These are phyloP conservation scores for Limonius californicus DNA, from an alignment of 1,140 invertebrate genomes.

Conservation along the genomic window DNA sequence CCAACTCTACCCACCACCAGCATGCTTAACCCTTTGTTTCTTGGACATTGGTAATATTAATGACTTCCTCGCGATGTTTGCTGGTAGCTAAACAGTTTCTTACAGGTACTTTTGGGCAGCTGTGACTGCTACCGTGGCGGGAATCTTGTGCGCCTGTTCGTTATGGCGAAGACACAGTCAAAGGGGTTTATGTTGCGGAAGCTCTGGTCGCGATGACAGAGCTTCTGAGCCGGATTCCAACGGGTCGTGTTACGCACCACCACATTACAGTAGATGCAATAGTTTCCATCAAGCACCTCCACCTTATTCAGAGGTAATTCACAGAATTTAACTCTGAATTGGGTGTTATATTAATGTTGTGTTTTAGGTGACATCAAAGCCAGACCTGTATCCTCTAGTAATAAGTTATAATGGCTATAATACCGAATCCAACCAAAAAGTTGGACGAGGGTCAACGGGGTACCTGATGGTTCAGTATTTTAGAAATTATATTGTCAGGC, in stretches of 20 bases:
- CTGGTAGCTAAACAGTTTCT: too few species aligned
- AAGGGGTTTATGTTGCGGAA: conserved; percentile 50
- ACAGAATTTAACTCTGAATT: too few species aligned
- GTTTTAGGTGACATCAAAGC: conserved; percentile 74
- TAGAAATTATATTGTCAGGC: conserved; percentile 66
- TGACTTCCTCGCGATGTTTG: too few species aligned
- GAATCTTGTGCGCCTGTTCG: conserved; percentile 63
- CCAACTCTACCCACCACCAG: conserved; percentile 48
- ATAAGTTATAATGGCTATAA: conserved; percentile 65
- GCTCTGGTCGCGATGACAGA: conserved; percentile 44
- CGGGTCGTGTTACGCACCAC: conserved; percentile 71
- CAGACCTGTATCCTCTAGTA: conserved; percentile 77
- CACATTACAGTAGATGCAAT: conserved; percentile 71
- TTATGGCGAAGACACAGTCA: conserved; percentile 55
- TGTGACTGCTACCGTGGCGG: conserved; percentile 56
- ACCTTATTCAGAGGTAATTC: conserved; percentile 73
- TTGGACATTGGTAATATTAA: conserved; percentile 55
- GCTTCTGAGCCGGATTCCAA: conserved; percentile 68
- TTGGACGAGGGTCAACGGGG: conserved; percentile 57
- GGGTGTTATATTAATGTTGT: neutral
- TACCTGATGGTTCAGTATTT: conserved; percentile 81
- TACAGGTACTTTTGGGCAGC: conserved; percentile 55
- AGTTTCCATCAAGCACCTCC: conserved; percentile 72
- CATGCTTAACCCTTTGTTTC: conserved; percentile 50
- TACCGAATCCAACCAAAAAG: conserved; percentile 5